Base-by-base conservation (phyloP, 2,888 invertebrate species). In the Empis stercorea region DNA sequence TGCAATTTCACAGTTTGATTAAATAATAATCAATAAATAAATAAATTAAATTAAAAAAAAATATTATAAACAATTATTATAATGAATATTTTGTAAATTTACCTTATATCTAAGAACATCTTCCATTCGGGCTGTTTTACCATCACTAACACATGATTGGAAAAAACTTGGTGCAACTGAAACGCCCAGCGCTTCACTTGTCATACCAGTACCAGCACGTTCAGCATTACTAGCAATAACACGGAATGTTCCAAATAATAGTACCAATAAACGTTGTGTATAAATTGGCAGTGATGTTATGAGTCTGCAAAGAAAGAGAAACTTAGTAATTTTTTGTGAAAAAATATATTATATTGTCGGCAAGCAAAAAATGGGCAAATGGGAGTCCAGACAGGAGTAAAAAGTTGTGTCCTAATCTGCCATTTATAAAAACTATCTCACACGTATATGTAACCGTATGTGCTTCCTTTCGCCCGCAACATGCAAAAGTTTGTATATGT, bases 111-210 rank as follows among this genome's bases (percentile, higher is more conserved):
- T 79, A 65, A 89, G 80, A 49, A 94, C 91, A 71, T 94, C 94
- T 73, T 93, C 92, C 87, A 94, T 89, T 70, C 88, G 87, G 52
- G 93, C 94, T 43, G 89, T 86, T 73, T 92, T 88, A 53, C 92
- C 93, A 69, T 92, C 91, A 61, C 88, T 87, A 61, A 94, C 92
- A 73, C 94, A 94, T 56, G 89, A 87, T 71, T 93, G 93, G 74
- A 95, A 94, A 71, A 95, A 91, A 58, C 92, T 93, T 17, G 94
- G 94, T 46, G 94, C 94, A 43, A 94, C 94, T 37, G 91, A 91
- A 60, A 95, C 93, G 53, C 93, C 93, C 56, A 95, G 75, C 38
- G 94, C 93, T 72, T 94, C 93, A 58, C 92, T 88, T 57, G 88
- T 88, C 94, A 94, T 94, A 57, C 91, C 89, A 46, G 92, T 92